Base-by-base conservation (phyloP, 2,113 vertebrate species). In the Pogona vitticeps region DNA sequence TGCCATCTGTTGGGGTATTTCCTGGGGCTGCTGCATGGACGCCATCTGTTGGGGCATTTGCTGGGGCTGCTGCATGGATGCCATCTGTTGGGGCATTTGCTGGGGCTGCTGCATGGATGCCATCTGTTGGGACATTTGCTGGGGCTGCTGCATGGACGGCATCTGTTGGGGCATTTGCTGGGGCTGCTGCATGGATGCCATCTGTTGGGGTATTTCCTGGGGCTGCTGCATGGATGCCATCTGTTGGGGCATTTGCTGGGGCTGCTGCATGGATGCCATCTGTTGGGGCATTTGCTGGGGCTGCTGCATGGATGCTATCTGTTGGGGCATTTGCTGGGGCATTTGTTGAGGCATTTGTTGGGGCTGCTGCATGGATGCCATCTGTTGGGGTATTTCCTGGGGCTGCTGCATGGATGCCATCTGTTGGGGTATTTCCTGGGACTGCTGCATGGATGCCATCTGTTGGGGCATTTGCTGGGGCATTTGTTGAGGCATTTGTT, bases 111-210 rank as follows among this genome's bases (percentile, higher is more conserved):
- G 82, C 56, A 63, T 36, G 31, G 82, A n/a, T 42, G 36, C 42
- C 40, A 67, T 31, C 42, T 77, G 83, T 23, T 85, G 59, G 75
- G 82, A 26, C 28, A 33, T 20, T 18, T 84, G 82, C 71, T 61
- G n/a, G n/a, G n/a, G 70, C 36, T 83, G 81, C 52, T 83, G 82
- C 10, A 75, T 38, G 14, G 79, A 5, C 10, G 85, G 7, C 13
- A 85, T 52, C 38, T 92, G 91, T 28, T 86, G 86, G 40, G 6
- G 91, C 89, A 89, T 76, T 9, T 89, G 71, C 78, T 92, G 90
- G 83, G 80, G 23, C 31, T 93, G 94, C 91, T 93, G 80, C 81
- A 87, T 8, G 72, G 52, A 73, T 18, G 58, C 67, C 65, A 86
- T 73, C 63, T 88, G 81, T 52, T 85, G 84, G 33, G 88, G 86